These are phyloP conservation scores for Thunnus maccoyii DNA, from an alignment of 2,113 vertebrate genomes.

Conservation along the genomic window DNA sequence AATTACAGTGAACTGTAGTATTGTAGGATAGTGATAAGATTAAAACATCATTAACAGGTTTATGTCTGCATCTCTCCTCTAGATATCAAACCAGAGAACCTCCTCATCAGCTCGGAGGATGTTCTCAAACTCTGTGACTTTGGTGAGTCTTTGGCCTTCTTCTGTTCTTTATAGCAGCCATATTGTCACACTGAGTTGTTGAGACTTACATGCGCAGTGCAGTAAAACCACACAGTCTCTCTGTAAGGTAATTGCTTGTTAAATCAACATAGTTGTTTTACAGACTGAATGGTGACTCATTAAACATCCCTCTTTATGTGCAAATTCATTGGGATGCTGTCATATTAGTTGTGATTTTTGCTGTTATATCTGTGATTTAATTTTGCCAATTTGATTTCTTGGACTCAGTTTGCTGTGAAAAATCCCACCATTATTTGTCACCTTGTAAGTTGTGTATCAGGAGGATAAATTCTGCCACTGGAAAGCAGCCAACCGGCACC, in stretches of 20 bases:
- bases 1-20: too few relatives aligned
- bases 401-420: slow-evolving; percentile 41
- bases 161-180: not conserved
- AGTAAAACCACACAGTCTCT: not conserved
- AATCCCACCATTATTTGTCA: slow-evolving; percentile 53
- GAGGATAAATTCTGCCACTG: slow-evolving; percentile 39
- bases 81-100: slow-evolving; percentile 99
- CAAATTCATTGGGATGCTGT: not conserved
- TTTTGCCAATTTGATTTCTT: slow-evolving; percentile 33
- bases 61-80: slow-evolving; percentile 44
- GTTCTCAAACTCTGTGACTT: slow-evolving; percentile 98
- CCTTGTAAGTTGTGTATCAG: slow-evolving; percentile 33
- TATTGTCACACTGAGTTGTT: slow-evolving; percentile 1
- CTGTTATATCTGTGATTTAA: slow-evolving; percentile 23
- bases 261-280: slow-evolving; percentile 3
- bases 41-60: not conserved
- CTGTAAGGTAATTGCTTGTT: not conserved
- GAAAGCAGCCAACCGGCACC: slow-evolving; percentile 30
- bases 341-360: slow-evolving; percentile 13
- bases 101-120: slow-evolving; percentile 97
- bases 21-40: not conserved
- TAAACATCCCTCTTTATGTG: not conserved
- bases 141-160: slow-evolving; percentile 86
- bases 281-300: not conserved
- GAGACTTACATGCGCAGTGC: slow-evolving; percentile 3